A percentile compares a stretch with the other conserved stretches of the same genome.
phyloP scores from a whole-genome alignment of 2,113 vertebrate genomes.

The Mus pahari region DNA sequence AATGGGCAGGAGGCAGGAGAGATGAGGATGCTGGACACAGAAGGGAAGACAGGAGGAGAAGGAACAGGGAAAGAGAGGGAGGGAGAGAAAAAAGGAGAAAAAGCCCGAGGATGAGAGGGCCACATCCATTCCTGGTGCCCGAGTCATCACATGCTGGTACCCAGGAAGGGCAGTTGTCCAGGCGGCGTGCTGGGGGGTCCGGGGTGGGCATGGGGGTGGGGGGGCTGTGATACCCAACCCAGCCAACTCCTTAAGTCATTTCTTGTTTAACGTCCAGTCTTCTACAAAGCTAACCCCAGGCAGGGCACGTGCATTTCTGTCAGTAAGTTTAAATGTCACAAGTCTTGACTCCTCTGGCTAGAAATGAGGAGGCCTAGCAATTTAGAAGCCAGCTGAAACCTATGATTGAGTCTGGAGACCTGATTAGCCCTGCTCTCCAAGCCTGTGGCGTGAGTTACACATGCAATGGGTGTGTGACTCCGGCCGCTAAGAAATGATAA shows the following conservation, averaged over 20 bases:
- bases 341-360: conserved; percentile 40
- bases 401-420: conserved; percentile 40
- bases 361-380: neutral
- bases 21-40: no score
- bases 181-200: no score
- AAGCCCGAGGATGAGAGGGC: neutral
- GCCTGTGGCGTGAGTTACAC: neutral
- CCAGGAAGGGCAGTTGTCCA: neutral
- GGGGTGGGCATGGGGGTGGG: no score
- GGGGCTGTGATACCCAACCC: neutral
- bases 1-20: no score
- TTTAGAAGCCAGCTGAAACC: neutral
- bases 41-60: no score
- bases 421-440: neutral
- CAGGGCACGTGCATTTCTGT: conserved; percentile 50
- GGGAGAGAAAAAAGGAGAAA: neutral
- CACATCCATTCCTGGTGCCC: neutral
- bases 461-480: neutral
- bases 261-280: neutral
- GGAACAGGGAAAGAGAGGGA: neutral
- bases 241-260: neutral
- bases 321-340: conserved; percentile 44
- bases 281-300: neutral
- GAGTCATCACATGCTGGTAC: neutral
- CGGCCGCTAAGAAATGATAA: neutral